Percentiles rank a stretch among this genome's conserved stretches.
Evolutionary conservation across 1,140 invertebrate genomes (phyloP).

Genomic region (Trichonephila clavipes): DNA sequence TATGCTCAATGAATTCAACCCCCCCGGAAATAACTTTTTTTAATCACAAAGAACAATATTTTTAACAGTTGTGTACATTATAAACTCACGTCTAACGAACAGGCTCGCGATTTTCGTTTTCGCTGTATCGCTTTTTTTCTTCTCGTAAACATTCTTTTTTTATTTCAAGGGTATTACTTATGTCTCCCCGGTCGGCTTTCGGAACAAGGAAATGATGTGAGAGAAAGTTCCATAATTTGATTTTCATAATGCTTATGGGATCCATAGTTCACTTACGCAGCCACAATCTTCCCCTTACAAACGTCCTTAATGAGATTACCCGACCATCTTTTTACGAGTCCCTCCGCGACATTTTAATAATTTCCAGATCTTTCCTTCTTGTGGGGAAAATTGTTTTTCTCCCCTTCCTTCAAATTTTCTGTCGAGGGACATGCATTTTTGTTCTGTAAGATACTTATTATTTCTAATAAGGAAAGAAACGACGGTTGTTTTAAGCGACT

Average conservation of each 20-base stretch:
- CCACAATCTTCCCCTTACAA: neutral
- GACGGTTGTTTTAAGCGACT: no score
- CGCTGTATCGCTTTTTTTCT: neutral
- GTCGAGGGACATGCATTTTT: no score
- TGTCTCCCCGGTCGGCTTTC: neutral
- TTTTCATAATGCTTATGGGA: slow-evolving; percentile 9
- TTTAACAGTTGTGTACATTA: no score
- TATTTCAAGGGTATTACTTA: neutral
- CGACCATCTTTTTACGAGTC: neutral
- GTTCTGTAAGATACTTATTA: no score
- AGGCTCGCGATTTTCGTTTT: no score
- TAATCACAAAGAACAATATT: no score
- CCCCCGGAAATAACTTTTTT: no score
- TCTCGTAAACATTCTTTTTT: no score
- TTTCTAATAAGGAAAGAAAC: no score
- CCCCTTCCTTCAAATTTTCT: neutral
- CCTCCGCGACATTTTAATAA: neutral
- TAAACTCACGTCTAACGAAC: no score
- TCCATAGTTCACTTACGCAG: neutral
- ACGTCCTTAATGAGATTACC: neutral
- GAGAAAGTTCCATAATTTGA: neutral
- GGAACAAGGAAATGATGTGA: neutral
- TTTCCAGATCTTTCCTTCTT: neutral
- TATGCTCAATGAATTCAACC: no score
- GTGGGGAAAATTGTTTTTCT: slow-evolving; percentile 15